phyloP scores from a whole-genome alignment of 2,888 invertebrate species.

The Auanema sp. region DNA sequence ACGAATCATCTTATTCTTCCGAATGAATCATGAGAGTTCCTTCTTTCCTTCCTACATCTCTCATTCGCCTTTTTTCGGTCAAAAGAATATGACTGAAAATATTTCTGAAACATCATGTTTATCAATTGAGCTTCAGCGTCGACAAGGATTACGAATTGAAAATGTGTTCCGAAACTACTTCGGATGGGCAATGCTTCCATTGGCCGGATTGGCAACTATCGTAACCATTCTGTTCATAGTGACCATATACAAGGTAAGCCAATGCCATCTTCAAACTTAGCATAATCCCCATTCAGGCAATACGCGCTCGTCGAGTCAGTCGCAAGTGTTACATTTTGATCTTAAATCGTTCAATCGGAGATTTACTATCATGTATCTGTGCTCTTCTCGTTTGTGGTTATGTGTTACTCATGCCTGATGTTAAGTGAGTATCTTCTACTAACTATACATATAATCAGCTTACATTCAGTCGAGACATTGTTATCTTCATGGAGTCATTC shows the following conservation, averaged over 20 bases:
- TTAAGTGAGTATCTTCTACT: conserved; percentile 49
- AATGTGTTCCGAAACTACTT: conserved; percentile 53
- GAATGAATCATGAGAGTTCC: too few relatives aligned
- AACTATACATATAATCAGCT: neutral
- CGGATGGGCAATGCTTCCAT: conserved; percentile 56
- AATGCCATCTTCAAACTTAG: neutral
- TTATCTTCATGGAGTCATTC: conserved; percentile 53
- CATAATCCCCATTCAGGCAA: conserved; percentile 35
- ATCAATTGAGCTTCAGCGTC: conserved; percentile 33
- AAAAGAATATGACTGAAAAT: too few relatives aligned
- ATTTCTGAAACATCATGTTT: neutral
- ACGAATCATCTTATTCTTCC: too few relatives aligned
- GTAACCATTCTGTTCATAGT: conserved; percentile 50
- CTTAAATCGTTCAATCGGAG: conserved; percentile 60
- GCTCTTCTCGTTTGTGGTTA: conserved; percentile 47
- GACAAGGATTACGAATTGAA: conserved; percentile 46
- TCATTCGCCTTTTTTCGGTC: too few relatives aligned
- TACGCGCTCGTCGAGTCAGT: conserved; percentile 51
- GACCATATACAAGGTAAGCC: conserved; percentile 43
- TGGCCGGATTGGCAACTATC: conserved; percentile 47
- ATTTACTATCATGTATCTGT: conserved; percentile 50
- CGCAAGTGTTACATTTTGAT: conserved; percentile 61
- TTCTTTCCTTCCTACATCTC: too few relatives aligned
- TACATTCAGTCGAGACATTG: conserved; percentile 52
- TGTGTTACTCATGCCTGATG: conserved; percentile 43